phyloP scores from a whole-genome alignment of 2,888 invertebrate species.

The Parnassius mnemosyne region DNA sequence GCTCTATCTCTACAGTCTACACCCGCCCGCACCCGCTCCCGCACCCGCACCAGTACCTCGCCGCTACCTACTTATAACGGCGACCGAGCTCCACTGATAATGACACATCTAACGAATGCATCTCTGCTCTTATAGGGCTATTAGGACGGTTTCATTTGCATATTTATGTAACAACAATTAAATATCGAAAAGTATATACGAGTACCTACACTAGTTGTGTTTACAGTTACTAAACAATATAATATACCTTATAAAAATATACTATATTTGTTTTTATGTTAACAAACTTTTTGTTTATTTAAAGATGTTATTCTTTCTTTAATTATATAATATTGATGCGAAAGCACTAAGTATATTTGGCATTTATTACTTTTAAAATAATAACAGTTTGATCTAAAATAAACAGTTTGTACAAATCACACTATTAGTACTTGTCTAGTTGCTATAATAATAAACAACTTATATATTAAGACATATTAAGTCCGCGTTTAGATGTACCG shows the following conservation, averaged over 20 bases:
- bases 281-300: not conserved
- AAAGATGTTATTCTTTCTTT: not conserved
- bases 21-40: slow-evolving; percentile 21
- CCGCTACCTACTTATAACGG: slow-evolving; percentile 32
- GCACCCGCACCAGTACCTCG: slow-evolving; percentile 2
- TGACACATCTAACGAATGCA: slow-evolving; percentile 29
- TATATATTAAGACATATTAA: not conserved
- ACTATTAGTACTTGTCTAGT: too few relatives aligned
- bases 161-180: slow-evolving; percentile 15
- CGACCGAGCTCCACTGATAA: slow-evolving; percentile 32
- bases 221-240: not conserved
- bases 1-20: slow-evolving; percentile 67
- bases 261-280: not conserved
- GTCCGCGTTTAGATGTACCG: too few relatives aligned
- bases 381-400: too few relatives aligned
- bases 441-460: not conserved
- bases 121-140: slow-evolving; percentile 8
- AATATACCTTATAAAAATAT: not conserved
- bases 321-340: too few relatives aligned
- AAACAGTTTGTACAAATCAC: too few relatives aligned
- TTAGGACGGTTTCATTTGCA: slow-evolving; percentile 10
- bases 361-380: too few relatives aligned
- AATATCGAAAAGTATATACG: not conserved
- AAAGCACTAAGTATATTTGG: too few relatives aligned
- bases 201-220: not conserved